Evolutionary conservation across 2,113 vertebrate species (phyloP).

Genomic region (Synchiropus splendidus): DNA sequence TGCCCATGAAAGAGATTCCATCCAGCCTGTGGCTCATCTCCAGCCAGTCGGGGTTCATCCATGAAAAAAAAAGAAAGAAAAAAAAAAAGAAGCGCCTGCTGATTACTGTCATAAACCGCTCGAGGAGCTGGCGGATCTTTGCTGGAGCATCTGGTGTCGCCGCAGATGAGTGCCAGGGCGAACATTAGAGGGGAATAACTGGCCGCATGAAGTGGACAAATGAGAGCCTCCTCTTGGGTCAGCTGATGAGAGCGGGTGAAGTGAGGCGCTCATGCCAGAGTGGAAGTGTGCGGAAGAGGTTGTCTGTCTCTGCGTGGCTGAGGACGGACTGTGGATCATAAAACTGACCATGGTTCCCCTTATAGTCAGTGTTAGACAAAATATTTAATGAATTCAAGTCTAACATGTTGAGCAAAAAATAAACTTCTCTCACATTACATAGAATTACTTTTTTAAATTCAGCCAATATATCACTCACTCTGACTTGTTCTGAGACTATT

Average conservation of each 20-base stretch:
- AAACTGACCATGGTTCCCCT: not conserved
- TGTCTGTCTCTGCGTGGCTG: not conserved
- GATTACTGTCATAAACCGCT: constrained; percentile 26
- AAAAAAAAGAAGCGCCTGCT: not conserved
- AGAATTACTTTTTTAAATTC: too few species aligned
- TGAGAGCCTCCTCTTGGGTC: constrained; percentile 46
- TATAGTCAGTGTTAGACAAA: not conserved
- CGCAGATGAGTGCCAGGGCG: constrained; percentile 36
- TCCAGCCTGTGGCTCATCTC: not conserved
- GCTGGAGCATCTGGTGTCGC: constrained; percentile 56
- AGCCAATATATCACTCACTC: too few species aligned
- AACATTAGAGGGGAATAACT: constrained; percentile 51
- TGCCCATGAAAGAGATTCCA: too few species aligned
- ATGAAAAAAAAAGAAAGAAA: not conserved
- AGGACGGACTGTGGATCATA: not conserved
- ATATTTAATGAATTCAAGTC: not conserved
- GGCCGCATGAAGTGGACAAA: constrained; percentile 49
- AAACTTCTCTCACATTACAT: not conserved
- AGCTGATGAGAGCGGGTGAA: constrained; percentile 36
- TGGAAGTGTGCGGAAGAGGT: not conserved
- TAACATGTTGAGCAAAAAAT: not conserved
- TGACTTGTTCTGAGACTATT: too few species aligned
- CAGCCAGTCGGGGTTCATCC: not conserved
- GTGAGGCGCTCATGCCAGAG: not conserved
- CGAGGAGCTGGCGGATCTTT: constrained; percentile 26